A percentile compares a stretch with the other conserved stretches of the same genome.
Conservation (phyloP, 2,888 invertebrate genomes). For the Resseliella maxima region DNA sequence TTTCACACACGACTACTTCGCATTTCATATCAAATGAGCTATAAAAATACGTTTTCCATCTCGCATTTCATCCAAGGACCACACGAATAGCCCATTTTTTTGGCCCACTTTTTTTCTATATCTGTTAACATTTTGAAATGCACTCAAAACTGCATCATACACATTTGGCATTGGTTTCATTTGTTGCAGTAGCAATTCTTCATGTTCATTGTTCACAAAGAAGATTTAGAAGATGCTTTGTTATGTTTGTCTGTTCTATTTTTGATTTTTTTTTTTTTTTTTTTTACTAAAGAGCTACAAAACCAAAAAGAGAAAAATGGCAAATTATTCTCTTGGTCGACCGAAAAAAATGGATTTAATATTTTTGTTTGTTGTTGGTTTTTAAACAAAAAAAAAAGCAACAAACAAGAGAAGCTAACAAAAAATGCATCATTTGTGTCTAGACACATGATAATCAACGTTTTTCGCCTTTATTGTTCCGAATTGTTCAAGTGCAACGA, state of each 20-base stretch:
- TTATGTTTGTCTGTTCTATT: neutral
- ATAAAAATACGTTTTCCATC: constrained; percentile 42
- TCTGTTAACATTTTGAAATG: neutral
- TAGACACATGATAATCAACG: constrained; percentile 8
- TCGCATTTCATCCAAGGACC: constrained; percentile 8
- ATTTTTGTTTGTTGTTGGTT: constrained; percentile 17
- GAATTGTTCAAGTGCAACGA: neutral
- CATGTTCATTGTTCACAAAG: constrained; percentile 17
- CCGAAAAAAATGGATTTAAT: constrained; percentile 54
- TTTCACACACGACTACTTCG: neutral
- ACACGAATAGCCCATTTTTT: constrained; percentile 37
- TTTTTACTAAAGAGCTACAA: neutral
- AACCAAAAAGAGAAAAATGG: constrained; percentile 20
- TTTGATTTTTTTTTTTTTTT: neutral
- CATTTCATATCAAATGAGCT: constrained; percentile 4
- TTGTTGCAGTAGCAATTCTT: constrained; percentile 2
- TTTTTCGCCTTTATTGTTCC: constrained; percentile 36
- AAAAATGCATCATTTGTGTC: neutral
- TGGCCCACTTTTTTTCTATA: neutral
- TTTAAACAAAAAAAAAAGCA: neutral
- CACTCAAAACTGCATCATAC: neutral
- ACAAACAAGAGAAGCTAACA: neutral
- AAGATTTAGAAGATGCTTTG: constrained; percentile 21
- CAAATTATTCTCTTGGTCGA: constrained; percentile 46
- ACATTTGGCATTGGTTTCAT: neutral